Evolutionary conservation across 2,888 invertebrate species (phyloP), one percentile per base, ranked within the genome.

Genomic region (Zele albiditarsus): DNA sequence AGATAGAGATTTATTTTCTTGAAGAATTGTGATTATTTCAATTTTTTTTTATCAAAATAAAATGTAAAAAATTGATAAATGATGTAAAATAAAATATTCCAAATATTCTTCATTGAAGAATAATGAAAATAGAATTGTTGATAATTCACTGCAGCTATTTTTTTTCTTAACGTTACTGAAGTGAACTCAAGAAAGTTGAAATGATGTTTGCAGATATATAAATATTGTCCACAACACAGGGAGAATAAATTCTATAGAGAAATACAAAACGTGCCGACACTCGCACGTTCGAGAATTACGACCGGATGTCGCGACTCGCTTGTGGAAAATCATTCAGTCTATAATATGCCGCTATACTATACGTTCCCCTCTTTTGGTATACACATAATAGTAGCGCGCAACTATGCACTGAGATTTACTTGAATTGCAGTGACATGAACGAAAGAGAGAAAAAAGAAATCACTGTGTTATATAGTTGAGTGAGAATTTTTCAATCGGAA

Each of bases 221-320:
- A 46, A 46, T 16, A 46, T 46, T n/a, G n/a, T 46, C n/a, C 6
- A 5, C 53, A 53, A 5, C 53, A 53, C 53, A 20, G 20, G 53
- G 20, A 53, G 53, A 23, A 8, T 5, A 8, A 20, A 46, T 1
- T 46, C n/a, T 53, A 53, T 53, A 53, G n/a, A 53, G 53, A 53
- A 20, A 53, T 53, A 53, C 20, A 20, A 72, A 63, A 72, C 38
- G 65, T 65, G 73, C 72, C 74, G 74, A 76, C 78, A 74, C 65
- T 77, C 46, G 75, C 73, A 75, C 73, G 77, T 75, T 76, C 72
- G 74, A 74, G 72, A 75, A 74, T 78, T 74, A 78, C 74, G 74
- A 78, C 77, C 78, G 78, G 77, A 80, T 78, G 78, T 66, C 74
- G 42, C 53, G 67, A 73, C 69, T 70, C 28, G 58, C 46, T 66